Conservation (phyloP, 1,140 invertebrate genomes). For the Uloborus diversus region DNA sequence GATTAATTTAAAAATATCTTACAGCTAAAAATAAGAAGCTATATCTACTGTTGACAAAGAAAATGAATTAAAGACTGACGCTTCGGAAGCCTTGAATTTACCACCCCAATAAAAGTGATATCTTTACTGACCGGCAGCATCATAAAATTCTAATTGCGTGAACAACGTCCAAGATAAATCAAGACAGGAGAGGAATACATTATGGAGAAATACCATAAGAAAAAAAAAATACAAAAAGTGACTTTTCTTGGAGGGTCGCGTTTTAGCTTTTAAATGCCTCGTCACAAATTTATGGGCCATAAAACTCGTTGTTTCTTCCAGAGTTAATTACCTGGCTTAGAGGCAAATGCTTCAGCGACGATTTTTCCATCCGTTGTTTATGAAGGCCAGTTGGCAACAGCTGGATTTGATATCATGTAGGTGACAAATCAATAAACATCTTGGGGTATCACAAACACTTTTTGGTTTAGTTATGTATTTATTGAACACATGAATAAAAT, state of each 20-base stretch:
- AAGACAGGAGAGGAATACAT: background rate
- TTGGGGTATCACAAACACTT: too few species aligned
- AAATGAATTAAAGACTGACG: too few species aligned
- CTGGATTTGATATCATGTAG: too few species aligned
- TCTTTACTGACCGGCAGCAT: slow-evolving; percentile 12
- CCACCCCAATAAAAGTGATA: slow-evolving; percentile 29
- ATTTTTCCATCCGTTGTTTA: too few species aligned
- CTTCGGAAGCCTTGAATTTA: too few species aligned
- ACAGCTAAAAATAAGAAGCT: background rate
- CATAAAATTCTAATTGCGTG: slow-evolving; percentile 51
- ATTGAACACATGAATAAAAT: too few species aligned
- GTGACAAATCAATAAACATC: too few species aligned
- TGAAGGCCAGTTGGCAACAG: too few species aligned
- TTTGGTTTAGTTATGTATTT: too few species aligned
- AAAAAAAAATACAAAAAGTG: too few species aligned
- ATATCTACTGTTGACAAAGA: too few species aligned
- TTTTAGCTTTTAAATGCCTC: slow-evolving; percentile 5
- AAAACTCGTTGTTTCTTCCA: slow-evolving; percentile 38
- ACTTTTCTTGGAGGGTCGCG: background rate
- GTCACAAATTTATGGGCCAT: slow-evolving; percentile 36
- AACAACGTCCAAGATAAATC: slow-evolving; percentile 36
- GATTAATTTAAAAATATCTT: background rate
- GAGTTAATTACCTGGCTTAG: slow-evolving; percentile 34
- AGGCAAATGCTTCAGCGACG: background rate
- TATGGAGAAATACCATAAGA: too few species aligned